These are phyloP conservation scores for Turritopsis dohrnii DNA, from an alignment of 30 jellyfish, hydroid and myxozoan genomes.

Conservation along the genomic window DNA sequence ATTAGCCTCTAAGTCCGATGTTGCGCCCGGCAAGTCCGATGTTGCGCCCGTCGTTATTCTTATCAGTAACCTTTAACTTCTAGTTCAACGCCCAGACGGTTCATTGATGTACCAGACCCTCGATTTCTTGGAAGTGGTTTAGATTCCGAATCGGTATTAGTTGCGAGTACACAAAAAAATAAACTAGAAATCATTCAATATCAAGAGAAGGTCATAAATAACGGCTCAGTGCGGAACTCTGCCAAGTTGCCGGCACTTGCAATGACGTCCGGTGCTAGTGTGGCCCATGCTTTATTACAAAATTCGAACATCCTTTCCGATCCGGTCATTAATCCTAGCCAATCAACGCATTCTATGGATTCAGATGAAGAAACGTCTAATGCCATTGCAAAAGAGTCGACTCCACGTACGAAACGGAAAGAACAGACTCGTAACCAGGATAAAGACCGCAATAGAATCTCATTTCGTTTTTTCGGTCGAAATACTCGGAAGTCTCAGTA, in stretches of 20 bases:
- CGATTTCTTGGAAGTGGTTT: constrained; percentile 74
- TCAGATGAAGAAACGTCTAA: constrained; percentile 97
- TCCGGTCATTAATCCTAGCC: constrained; percentile 39
- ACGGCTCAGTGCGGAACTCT: constrained; percentile 13
- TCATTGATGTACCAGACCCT: constrained; percentile 83
- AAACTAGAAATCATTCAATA: constrained; percentile 61
- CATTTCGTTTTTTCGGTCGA: constrained; percentile 19
- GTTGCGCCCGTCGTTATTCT: not conserved
- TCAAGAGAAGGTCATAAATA: constrained; percentile 44
- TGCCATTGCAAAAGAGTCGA: constrained; percentile 51
- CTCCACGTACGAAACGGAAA: not conserved
- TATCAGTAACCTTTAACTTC: not conserved
- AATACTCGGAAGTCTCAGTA: constrained; percentile 26
- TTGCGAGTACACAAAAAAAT: constrained; percentile 63
- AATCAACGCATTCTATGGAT: constrained; percentile 80
- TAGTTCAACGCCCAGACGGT: constrained; percentile 65
- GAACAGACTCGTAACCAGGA: constrained; percentile 29
- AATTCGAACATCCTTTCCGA: constrained; percentile 10
- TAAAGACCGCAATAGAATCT: constrained; percentile 21
- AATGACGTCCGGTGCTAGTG: constrained; percentile 33
- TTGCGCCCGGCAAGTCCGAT: too few relatives aligned
- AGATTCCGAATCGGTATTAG: constrained; percentile 53
- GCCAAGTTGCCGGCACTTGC: constrained; percentile 49
- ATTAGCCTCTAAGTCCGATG: too few relatives aligned
- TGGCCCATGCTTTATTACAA: constrained; percentile 45